A percentile compares a stretch with the other conserved stretches of the same genome.
phyloP scores from a whole-genome alignment of 2,113 vertebrate genomes.

The Agapornis roseicollis region DNA sequence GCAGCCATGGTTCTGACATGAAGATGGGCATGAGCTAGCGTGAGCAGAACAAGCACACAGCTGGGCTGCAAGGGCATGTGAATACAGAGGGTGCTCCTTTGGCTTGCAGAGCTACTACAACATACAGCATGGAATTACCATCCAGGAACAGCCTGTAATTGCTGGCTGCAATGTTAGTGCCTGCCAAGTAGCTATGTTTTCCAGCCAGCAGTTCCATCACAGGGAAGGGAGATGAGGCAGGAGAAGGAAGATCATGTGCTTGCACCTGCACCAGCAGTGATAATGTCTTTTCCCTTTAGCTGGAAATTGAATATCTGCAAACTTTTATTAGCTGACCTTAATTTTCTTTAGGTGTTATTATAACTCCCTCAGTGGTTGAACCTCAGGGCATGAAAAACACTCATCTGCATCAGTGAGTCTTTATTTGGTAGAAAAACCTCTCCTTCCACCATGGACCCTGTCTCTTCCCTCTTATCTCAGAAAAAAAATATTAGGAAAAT shows the following conservation, averaged over 20 bases:
- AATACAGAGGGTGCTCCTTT: neutral
- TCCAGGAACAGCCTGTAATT: neutral
- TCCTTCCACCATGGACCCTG: neutral
- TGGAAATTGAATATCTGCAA: neutral
- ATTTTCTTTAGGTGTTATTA: neutral
- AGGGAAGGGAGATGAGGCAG: neutral
- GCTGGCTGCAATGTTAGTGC: neutral
- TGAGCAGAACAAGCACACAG: neutral
- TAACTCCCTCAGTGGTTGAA: neutral
- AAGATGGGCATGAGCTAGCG: neutral
- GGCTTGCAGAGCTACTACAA: neutral
- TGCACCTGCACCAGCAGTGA: neutral
- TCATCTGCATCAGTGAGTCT: neutral
- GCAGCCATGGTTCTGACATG: neutral
- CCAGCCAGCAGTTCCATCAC: neutral
- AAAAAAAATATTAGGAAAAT: neutral
- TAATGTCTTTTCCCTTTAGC: neutral
- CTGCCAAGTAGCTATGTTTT: neutral
- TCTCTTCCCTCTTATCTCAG: neutral
- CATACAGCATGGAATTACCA: accelerated
- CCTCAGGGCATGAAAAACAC: neutral
- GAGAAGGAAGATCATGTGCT: neutral
- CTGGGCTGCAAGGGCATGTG: accelerated
- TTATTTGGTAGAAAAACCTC: neutral
- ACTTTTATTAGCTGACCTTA: neutral